Percentiles rank a stretch among this genome's conserved stretches.
Conservation (phyloP, 2,888 invertebrate genomes). For the Cataglyphis rosenhaueri region DNA sequence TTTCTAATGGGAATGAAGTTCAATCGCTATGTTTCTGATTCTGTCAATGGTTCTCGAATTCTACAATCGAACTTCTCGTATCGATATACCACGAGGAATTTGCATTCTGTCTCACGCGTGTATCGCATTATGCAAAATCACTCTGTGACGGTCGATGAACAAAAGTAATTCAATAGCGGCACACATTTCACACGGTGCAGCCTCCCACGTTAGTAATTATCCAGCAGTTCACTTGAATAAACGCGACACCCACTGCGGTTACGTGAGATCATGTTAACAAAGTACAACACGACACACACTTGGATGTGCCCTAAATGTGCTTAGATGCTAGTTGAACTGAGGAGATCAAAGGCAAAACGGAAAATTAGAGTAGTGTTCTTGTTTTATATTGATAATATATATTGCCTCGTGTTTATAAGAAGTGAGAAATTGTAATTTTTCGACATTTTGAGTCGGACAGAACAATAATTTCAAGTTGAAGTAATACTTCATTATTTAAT, state of each 20-base stretch:
- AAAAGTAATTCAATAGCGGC: constrained; percentile 46
- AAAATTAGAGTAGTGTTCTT: neutral
- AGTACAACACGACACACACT: constrained; percentile 68
- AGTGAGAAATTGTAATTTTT: neutral
- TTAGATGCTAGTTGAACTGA: constrained; percentile 64
- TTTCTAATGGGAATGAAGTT: neutral
- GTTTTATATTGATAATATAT: neutral
- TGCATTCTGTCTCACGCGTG: constrained; percentile 15
- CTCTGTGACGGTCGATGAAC: neutral
- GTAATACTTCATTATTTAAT: neutral
- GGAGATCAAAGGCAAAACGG: constrained; percentile 30
- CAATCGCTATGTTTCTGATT: neutral
- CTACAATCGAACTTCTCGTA: neutral
- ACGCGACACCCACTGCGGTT: constrained; percentile 22
- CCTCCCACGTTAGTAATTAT: constrained; percentile 40
- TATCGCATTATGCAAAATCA: constrained; percentile 18
- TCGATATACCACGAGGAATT: constrained; percentile 18
- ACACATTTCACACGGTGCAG: constrained; percentile 25
- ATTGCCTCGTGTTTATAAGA: neutral
- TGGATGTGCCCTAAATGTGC: constrained; percentile 72
- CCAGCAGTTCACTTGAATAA: constrained; percentile 45
- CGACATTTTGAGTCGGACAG: neutral
- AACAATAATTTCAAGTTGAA: neutral
- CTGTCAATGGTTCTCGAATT: neutral
- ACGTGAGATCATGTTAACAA: constrained; percentile 33